Conservation (phyloP, 2,113 vertebrate genomes). For the Empidonax traillii region DNA sequence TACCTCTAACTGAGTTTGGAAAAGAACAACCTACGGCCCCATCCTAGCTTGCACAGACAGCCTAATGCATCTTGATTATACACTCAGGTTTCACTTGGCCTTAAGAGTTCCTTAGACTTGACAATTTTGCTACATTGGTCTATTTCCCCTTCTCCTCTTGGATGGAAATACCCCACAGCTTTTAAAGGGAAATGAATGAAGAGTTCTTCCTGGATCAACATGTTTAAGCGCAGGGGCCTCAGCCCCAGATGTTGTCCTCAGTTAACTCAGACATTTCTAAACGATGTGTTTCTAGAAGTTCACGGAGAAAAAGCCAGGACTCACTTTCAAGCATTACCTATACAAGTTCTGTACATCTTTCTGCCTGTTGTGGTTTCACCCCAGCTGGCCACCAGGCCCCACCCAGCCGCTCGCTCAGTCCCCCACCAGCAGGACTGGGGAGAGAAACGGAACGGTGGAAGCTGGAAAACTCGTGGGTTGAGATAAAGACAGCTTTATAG, state of each 20-base stretch:
- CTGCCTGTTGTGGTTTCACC: not conserved
- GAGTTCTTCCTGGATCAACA: not conserved
- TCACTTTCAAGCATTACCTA: not conserved
- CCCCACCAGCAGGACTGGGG: not conserved
- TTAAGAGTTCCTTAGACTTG: not conserved
- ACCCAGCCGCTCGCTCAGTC: not conserved
- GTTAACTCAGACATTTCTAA: not conserved
- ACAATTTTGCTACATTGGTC: not conserved
- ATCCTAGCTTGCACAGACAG: not conserved
- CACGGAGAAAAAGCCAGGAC: not conserved
- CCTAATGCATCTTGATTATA: not conserved
- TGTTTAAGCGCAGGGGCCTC: not conserved
- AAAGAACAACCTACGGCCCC: accelerated
- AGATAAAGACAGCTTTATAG: not conserved
- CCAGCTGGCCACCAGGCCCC: not conserved
- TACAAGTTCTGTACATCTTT: not conserved
- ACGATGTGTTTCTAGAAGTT: accelerated
- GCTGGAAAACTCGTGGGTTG: not conserved
- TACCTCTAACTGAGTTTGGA: not conserved
- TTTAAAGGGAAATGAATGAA: not conserved
- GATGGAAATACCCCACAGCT: not conserved
- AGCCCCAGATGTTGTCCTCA: not conserved
- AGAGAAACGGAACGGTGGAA: not conserved
- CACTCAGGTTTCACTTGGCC: not conserved
- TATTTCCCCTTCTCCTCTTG: not conserved